These are phyloP conservation scores for Eurosta solidaginis DNA, from an alignment of 1,140 invertebrate genomes.

Conservation along the genomic window DNA sequence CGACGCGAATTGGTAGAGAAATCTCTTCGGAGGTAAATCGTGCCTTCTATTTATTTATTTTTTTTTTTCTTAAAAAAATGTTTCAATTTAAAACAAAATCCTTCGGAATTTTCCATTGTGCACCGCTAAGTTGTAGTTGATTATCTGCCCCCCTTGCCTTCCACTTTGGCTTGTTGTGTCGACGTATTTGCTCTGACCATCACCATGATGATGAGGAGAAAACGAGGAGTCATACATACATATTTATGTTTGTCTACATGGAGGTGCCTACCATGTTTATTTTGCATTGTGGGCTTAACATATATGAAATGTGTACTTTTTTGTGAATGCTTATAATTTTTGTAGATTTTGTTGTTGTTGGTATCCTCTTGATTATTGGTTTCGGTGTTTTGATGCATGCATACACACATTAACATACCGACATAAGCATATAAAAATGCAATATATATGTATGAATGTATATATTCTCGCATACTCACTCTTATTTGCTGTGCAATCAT, in stretches of 20 bases:
- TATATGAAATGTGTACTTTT: slow-evolving; percentile 47
- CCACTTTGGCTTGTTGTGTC: not conserved
- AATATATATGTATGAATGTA: not conserved
- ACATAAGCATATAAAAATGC: too few species aligned
- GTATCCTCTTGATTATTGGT: not conserved
- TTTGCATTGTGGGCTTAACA: slow-evolving; percentile 41
- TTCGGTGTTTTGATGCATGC: not conserved
- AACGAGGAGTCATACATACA: too few species aligned
- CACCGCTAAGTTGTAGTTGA: not conserved
- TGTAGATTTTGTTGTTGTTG: not conserved
- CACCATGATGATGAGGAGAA: not conserved
- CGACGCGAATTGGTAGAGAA: too few species aligned
- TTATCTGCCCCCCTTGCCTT: not conserved
- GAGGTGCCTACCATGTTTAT: not conserved
- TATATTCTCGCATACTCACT: not conserved
- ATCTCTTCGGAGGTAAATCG: too few species aligned
- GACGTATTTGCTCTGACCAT: not conserved
- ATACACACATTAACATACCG: not conserved
- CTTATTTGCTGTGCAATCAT: slow-evolving; percentile 12
- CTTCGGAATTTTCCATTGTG: not conserved
- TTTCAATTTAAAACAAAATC: too few species aligned
- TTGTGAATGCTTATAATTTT: slow-evolving; percentile 22
- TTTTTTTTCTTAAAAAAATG: too few species aligned
- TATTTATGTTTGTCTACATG: too few species aligned
- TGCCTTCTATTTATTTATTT: too few species aligned